A percentile compares a stretch with the other conserved stretches of the same genome.
Evolutionary conservation across 2,888 invertebrate genomes (phyloP).

Genomic region (Candidula unifasciata): DNA sequence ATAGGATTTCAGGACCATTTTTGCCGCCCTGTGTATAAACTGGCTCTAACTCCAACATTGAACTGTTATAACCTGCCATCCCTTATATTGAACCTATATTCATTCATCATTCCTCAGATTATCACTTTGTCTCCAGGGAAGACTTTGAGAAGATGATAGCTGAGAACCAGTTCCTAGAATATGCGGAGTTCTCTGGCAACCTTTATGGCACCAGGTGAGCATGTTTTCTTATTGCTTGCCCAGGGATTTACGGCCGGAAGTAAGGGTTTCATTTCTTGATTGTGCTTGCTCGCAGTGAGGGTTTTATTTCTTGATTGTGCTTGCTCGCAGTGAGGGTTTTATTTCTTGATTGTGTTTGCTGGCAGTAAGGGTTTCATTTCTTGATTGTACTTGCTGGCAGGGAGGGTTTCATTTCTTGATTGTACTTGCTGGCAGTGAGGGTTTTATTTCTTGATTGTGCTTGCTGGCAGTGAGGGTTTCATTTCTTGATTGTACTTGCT

Average conservation of each 20-base stretch:
- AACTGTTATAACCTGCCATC: too few species aligned
- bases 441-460: not conserved
- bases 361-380: not conserved
- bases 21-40: too few species aligned
- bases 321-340: not conserved
- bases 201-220: slow-evolving; percentile 94
- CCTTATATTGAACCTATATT: too few species aligned
- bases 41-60: too few species aligned
- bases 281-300: too few species aligned
- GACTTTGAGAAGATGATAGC: slow-evolving; percentile 87
- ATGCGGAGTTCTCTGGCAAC: slow-evolving; percentile 94
- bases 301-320: not conserved
- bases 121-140: slow-evolving; percentile 89
- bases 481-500: not conserved
- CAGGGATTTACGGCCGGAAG: not conserved
- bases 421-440: not conserved
- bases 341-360: not conserved
- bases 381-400: not conserved
- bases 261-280: not conserved
- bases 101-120: slow-evolving; percentile 81
- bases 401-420: not conserved
- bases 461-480: not conserved
- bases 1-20: too few species aligned
- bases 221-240: not conserved
- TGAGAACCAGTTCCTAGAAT: slow-evolving; percentile 92